These are phyloP conservation scores for Drosophila hydei DNA, from an alignment of 1,140 invertebrate genomes.

Conservation along the genomic window DNA sequence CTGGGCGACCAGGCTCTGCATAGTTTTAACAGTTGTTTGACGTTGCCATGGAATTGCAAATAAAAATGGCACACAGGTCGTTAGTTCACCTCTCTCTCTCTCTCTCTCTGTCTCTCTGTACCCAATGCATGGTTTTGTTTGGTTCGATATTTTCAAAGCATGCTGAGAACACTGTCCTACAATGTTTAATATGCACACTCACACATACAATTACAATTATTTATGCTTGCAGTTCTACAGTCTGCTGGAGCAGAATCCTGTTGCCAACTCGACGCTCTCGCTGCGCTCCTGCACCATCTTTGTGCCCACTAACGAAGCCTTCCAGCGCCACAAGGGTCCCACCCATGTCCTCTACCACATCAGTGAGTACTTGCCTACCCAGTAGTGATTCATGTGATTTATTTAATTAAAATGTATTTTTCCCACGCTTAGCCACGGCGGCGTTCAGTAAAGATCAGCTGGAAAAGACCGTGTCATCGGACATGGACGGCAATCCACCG, in stretches of 20 bases:
- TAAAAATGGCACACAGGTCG: constrained; percentile 24
- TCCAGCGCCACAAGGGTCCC: constrained; percentile 87
- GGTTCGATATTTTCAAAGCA: constrained; percentile 43
- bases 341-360: constrained; percentile 91
- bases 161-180: constrained; percentile 31
- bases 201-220: constrained; percentile 54
- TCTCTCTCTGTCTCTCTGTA: not conserved
- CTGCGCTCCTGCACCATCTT: constrained; percentile 90
- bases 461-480: constrained; percentile 87
- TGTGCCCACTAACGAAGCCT: constrained; percentile 91
- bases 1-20: constrained; percentile 28
- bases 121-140: constrained; percentile 35
- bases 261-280: constrained; percentile 88
- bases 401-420: constrained; percentile 37
- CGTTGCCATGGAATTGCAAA: constrained; percentile 66
- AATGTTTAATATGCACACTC: constrained; percentile 33
- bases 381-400: constrained; percentile 21
- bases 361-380: constrained; percentile 86
- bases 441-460: constrained; percentile 89
- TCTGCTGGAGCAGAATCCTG: constrained; percentile 87
- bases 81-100: constrained; percentile 31
- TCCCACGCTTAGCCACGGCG: constrained; percentile 87
- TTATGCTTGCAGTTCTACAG: constrained; percentile 89
- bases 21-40: constrained; percentile 63
- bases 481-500: constrained; percentile 91